Evolutionary conservation across 1,140 invertebrate species (phyloP).

Genomic region (Pectinophora gossypiella): DNA sequence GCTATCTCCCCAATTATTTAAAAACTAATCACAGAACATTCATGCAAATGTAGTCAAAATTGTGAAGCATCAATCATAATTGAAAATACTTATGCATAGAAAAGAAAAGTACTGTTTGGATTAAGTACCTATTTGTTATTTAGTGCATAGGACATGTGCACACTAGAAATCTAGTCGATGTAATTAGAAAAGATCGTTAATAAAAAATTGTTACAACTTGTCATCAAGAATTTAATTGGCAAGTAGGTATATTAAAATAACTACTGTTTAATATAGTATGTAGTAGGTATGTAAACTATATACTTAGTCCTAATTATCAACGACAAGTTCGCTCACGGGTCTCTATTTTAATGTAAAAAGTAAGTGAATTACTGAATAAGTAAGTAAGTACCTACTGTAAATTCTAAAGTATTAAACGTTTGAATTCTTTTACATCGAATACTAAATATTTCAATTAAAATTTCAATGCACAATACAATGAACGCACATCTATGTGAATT

Average conservation of each 20-base stretch:
- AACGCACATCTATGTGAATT: background rate
- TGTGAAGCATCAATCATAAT: too few relatives aligned
- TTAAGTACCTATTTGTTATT: too few relatives aligned
- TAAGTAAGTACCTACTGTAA: background rate
- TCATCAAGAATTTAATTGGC: background rate
- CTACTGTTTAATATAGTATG: too few relatives aligned
- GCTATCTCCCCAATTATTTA: too few relatives aligned
- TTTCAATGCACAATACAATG: background rate
- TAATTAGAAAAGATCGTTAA: background rate
- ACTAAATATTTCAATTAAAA: background rate
- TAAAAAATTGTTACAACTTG: background rate
- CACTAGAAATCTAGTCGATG: too few relatives aligned
- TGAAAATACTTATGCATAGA: too few relatives aligned
- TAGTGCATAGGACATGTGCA: too few relatives aligned
- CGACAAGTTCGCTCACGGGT: constrained; percentile 40
- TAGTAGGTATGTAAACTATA: too few relatives aligned
- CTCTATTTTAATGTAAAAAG: constrained; percentile 21
- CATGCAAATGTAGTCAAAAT: too few relatives aligned
- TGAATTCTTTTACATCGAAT: constrained; percentile 21
- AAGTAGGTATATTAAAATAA: too few relatives aligned
- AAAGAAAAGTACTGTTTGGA: too few relatives aligned
- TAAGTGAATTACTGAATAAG: background rate
- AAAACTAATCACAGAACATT: too few relatives aligned
- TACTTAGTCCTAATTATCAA: constrained; percentile 16
- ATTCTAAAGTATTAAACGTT: background rate